Evolutionary conservation across 2,113 vertebrate species (phyloP).

Genomic region (Sceloporus undulatus): DNA sequence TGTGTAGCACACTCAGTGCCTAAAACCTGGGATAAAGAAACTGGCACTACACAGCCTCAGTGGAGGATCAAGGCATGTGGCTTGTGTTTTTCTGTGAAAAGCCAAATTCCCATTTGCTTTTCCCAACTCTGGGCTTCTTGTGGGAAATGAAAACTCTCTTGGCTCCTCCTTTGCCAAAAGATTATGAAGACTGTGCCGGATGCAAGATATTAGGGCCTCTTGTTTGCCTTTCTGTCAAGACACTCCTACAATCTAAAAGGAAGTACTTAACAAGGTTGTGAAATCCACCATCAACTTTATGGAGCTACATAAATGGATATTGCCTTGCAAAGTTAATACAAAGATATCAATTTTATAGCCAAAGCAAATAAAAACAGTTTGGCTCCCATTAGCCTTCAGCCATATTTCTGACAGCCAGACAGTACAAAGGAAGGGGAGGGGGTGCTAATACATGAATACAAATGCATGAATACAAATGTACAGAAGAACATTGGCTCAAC

Average conservation of each 20-base stretch:
- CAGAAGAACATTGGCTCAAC: constrained; percentile 36
- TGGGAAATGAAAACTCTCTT: not conserved
- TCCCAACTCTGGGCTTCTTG: not conserved
- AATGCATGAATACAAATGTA: constrained; percentile 30
- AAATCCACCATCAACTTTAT: constrained; percentile 73
- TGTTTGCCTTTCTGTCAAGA: constrained; percentile 42
- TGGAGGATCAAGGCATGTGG: too few relatives aligned
- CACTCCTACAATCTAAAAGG: constrained; percentile 41
- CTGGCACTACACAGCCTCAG: too few relatives aligned
- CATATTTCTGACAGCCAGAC: constrained; percentile 55
- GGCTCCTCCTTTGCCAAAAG: too few relatives aligned
- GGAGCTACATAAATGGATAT: constrained; percentile 66
- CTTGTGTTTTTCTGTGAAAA: not conserved
- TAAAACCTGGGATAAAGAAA: too few relatives aligned
- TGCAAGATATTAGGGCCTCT: not conserved
- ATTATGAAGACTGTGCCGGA: accelerated
- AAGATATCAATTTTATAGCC: constrained; percentile 65
- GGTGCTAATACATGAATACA: constrained; percentile 33
- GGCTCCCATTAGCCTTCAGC: constrained; percentile 56
- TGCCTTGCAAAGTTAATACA: constrained; percentile 64
- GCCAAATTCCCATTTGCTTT: not conserved
- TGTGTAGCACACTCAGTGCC: too few relatives aligned
- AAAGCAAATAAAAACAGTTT: constrained; percentile 73
- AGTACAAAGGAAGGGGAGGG: constrained; percentile 57
- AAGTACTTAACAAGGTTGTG: constrained; percentile 69